phyloP scores from a whole-genome alignment of 2,113 vertebrate species.

The Poeciliopsis turrubarensis region DNA sequence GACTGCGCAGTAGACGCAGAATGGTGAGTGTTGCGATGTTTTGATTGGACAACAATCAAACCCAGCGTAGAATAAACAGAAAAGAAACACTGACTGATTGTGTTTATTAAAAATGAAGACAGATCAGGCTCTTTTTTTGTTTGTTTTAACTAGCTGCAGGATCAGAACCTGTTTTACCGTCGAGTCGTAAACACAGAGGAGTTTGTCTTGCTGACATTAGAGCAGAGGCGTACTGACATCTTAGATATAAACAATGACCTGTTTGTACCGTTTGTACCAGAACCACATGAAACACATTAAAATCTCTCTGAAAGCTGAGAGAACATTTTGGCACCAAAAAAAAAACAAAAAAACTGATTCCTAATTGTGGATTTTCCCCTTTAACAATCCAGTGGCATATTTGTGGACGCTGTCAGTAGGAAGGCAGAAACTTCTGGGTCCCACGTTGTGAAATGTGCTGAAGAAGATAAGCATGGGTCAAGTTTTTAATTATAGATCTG shows the following conservation, averaged over 20 bases:
- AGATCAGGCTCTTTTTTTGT: slow-evolving; percentile 12
- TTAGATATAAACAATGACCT: slow-evolving; percentile 5
- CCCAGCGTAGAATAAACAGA: slow-evolving; percentile 44
- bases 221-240: slow-evolving; percentile 11
- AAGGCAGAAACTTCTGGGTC: background rate
- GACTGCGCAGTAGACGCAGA: slow-evolving; percentile 24
- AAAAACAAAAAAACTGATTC: background rate
- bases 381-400: background rate
- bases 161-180: slow-evolving; percentile 19
- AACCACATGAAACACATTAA: background rate
- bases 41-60: slow-evolving; percentile 52
- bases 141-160: slow-evolving; percentile 28
- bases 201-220: slow-evolving; percentile 17
- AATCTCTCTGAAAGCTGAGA: background rate
- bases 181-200: slow-evolving; percentile 5
- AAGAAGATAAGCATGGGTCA: background rate
- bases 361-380: background rate
- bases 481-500: background rate
- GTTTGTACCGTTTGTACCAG: slow-evolving; percentile 12
- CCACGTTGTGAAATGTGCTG: background rate
- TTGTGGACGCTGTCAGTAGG: background rate
- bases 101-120: slow-evolving; percentile 56
- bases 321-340: background rate
- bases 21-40: slow-evolving; percentile 44
- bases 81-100: slow-evolving; percentile 50